phyloP scores from a whole-genome alignment of 1,140 invertebrate genomes.

The Dufourea novaeangliae region DNA sequence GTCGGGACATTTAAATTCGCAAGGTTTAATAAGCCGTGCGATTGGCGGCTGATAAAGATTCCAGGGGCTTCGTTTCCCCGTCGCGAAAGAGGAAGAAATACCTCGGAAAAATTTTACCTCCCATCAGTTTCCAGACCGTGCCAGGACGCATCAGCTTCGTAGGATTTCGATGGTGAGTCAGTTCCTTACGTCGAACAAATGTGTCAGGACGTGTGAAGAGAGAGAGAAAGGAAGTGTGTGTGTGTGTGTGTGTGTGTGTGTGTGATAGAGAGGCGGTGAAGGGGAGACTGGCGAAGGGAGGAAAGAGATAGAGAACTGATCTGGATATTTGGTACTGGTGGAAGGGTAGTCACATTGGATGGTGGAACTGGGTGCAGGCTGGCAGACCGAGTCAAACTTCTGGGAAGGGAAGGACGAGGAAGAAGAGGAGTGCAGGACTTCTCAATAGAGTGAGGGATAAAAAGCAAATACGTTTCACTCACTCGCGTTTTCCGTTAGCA shows the following conservation, averaged over 20 bases:
- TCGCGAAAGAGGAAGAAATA: constrained; percentile 1
- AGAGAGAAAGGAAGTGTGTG: constrained; percentile 3
- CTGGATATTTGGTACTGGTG: constrained; percentile 14
- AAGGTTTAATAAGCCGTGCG: constrained; percentile 53
- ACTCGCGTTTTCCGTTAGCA: constrained; percentile 80
- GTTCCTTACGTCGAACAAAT: constrained; percentile 72
- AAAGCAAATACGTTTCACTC: constrained; percentile 81
- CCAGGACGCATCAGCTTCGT: constrained; percentile 64
- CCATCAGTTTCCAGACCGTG: constrained; percentile 61
- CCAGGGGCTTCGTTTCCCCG: neutral
- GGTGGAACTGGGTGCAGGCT: constrained; percentile 37
- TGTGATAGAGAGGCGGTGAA: neutral
- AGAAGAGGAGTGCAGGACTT: constrained; percentile 66
- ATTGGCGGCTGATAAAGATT: constrained; percentile 32
- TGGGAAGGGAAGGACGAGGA: constrained; percentile 35
- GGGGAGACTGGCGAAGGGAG: neutral
- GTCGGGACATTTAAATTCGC: constrained; percentile 42
- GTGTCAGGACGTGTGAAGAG: constrained; percentile 67
- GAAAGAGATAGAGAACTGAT: constrained; percentile 32
- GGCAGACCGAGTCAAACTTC: constrained; percentile 38
- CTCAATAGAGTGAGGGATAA: constrained; percentile 79
- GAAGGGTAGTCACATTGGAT: constrained; percentile 46
- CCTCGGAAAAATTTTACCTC: constrained; percentile 52
- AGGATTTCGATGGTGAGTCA: constrained; percentile 71
- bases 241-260: neutral